Conservation (phyloP, 92 coral and sea anemone species). For the Actinernus sp. region DNA sequence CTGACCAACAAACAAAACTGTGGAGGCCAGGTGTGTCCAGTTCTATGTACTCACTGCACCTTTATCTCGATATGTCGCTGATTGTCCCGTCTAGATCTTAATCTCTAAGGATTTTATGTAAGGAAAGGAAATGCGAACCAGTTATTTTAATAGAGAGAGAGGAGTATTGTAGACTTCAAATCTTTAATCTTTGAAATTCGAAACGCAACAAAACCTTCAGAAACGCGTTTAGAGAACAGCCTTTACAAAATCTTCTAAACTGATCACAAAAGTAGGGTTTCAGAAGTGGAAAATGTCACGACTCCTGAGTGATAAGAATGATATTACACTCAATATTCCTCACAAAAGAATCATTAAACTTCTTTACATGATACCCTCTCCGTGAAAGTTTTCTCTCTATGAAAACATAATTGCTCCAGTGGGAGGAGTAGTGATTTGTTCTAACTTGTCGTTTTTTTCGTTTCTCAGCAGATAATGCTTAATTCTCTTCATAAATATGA, state of each 20-base stretch:
- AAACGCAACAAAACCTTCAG: too few species aligned
- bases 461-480: conserved; percentile 84
- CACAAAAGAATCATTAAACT: conserved; percentile 14
- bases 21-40: conserved; percentile 81
- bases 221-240: too few species aligned
- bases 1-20: conserved; percentile 96
- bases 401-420: conserved; percentile 5
- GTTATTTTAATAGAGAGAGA: too few species aligned
- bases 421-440: background rate
- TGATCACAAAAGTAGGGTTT: too few species aligned
- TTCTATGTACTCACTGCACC: too few species aligned
- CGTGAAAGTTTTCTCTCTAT: conserved; percentile 2
- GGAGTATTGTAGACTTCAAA: too few species aligned
- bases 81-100: too few species aligned
- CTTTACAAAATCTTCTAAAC: too few species aligned
- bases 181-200: too few species aligned
- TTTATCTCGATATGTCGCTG: too few species aligned
- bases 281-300: background rate
- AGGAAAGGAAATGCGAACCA: too few species aligned
- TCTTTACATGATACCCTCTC: conserved; percentile 12
- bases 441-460: conserved; percentile 2
- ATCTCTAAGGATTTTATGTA: too few species aligned
- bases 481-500: conserved; percentile 98
- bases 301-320: background rate
- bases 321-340: background rate